phyloP scores from a whole-genome alignment of 2,797 vertebrate genomes.

The Knipowitschia caucasica region DNA sequence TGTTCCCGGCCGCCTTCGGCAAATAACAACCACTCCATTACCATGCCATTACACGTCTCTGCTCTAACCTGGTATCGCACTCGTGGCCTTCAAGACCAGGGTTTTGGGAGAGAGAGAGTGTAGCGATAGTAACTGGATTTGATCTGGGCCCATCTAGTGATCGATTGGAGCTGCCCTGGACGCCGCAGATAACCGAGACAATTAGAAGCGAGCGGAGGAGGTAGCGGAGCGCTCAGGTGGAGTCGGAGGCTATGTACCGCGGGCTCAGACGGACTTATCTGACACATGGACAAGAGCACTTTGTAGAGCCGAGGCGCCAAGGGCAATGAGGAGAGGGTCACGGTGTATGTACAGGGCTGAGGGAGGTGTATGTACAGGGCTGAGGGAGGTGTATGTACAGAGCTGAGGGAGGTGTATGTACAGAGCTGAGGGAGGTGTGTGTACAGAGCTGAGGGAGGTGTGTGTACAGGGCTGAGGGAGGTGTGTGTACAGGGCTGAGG shows the following conservation, averaged over 20 bases:
- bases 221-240: constrained; percentile 24
- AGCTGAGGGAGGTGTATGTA: too few relatives aligned
- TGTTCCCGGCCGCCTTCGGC: constrained; percentile 36
- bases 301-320: constrained; percentile 14
- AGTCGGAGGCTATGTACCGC: constrained; percentile 35
- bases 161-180: constrained; percentile 49
- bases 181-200: constrained; percentile 38
- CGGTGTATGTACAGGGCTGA: constrained; percentile 6
- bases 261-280: constrained; percentile 27
- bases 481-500: too few relatives aligned
- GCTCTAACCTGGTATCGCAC: not conserved
- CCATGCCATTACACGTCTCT: constrained; percentile 55
- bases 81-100: constrained; percentile 28
- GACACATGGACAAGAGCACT: constrained; percentile 13
- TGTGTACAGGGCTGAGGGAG: too few relatives aligned
- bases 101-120: constrained; percentile 28
- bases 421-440: too few relatives aligned
- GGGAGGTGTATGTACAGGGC: not conserved
- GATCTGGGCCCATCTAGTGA: constrained; percentile 52
- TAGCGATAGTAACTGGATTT: constrained; percentile 45
- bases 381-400: not conserved
- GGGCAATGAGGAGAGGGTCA: not conserved
- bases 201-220: constrained; percentile 33
- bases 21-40: constrained; percentile 57
- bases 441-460: too few relatives aligned